Percentiles rank a stretch among this genome's conserved stretches.
These are phyloP conservation scores for Alectura lathami DNA, from an alignment of 2,113 vertebrate genomes.

Conservation along the genomic window DNA sequence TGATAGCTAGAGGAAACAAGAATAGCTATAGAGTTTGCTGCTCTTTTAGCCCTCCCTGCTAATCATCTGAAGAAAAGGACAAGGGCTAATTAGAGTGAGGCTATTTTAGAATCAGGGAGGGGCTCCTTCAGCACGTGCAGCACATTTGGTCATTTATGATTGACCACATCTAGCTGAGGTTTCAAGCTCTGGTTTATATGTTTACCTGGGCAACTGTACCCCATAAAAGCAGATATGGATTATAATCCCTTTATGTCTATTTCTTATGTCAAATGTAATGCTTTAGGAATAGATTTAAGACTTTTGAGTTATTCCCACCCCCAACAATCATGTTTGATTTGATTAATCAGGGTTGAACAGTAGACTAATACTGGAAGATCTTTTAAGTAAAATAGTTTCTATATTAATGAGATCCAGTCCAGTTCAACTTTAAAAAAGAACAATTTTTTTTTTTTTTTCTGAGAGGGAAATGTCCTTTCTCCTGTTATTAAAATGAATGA, in stretches of 20 bases:
- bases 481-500: constrained; percentile 70
- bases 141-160: not conserved
- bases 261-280: not conserved
- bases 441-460: not conserved
- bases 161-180: not conserved
- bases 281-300: constrained; percentile 26
- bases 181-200: not conserved
- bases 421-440: constrained; percentile 66
- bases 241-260: not conserved
- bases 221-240: constrained; percentile 10
- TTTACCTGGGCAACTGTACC: constrained; percentile 45
- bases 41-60: not conserved
- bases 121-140: not conserved
- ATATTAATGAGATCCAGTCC: constrained; percentile 72
- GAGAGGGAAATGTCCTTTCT: constrained; percentile 43
- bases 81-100: not conserved
- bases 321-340: constrained; percentile 57
- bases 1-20: not conserved
- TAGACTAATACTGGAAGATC: constrained; percentile 63
- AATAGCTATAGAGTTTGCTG: not conserved
- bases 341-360: constrained; percentile 71
- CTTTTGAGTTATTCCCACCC: constrained; percentile 11
- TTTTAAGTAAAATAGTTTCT: constrained; percentile 70
- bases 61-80: not conserved
- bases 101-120: not conserved